These are phyloP conservation scores for Tachycineta bicolor DNA, from an alignment of 2,113 vertebrate genomes.

Conservation along the genomic window DNA sequence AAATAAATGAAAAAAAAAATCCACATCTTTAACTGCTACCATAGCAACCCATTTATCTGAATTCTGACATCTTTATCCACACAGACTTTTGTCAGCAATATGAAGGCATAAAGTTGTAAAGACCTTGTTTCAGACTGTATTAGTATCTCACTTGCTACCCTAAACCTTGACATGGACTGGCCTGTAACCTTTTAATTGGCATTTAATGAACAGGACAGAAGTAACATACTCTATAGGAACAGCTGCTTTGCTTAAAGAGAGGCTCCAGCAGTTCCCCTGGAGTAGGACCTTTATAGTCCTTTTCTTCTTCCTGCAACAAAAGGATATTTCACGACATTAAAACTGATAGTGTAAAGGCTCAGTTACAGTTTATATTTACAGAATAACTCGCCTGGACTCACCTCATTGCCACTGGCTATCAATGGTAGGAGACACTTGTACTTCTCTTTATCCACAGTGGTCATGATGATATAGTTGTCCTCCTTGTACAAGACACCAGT, in stretches of 20 bases:
- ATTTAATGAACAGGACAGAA: background rate
- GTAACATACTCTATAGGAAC: conserved; percentile 91
- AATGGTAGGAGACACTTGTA: conserved; percentile 96
- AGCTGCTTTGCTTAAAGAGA: conserved; percentile 96
- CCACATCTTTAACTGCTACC: background rate
- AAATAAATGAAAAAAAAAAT: background rate
- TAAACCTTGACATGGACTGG: background rate
- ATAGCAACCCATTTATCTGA: background rate
- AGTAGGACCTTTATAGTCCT: conserved; percentile 86
- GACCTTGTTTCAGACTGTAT: background rate
- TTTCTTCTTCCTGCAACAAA: conserved; percentile 84
- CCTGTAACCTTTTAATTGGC: background rate
- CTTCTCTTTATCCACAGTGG: conserved; percentile 92
- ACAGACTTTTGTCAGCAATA: background rate
- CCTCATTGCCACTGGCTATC: conserved; percentile 84
- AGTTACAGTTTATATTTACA: background rate
- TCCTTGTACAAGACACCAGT: conserved; percentile 91
- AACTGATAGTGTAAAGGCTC: background rate
- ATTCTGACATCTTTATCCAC: background rate
- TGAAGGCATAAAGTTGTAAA: background rate
- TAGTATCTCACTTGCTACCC: background rate
- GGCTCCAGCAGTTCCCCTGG: conserved; percentile 88
- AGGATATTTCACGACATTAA: background rate
- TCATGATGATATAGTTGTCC: conserved; percentile 97
- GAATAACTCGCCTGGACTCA: conserved; percentile 41